Base-by-base conservation (phyloP, 2,888 invertebrate genomes). In the Pseudanteris insignis region DNA sequence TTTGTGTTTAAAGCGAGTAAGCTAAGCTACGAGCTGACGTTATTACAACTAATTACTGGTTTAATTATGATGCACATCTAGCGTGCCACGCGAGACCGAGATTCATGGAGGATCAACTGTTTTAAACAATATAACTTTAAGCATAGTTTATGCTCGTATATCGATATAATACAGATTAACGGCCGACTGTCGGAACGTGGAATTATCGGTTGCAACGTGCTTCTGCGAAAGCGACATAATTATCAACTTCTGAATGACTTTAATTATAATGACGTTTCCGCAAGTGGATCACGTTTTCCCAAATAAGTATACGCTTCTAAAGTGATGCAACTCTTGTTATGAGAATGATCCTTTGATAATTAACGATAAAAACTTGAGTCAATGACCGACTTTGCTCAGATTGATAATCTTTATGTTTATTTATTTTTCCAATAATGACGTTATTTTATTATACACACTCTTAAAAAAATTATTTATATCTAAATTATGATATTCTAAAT, bases 71-170 rank as follows among this genome's bases (percentile, higher is more conserved):
- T 21, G 11, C 26, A 14, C 34, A 44, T 50, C 50, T 50, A 34
- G 21, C 30, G 8, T 34, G 7, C 44, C 44, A 44, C 58, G 50
- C 38, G 33, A 50, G 10, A 10, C 36, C 38, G 41, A 48, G 48
- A 57, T 57, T 57, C 48, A 57, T 44, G 24, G 26, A 11, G 32
- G 24, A 58, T 44, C 58, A 44, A 50, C 38, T 50, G 58, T 33
- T 40, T 38, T 29, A 40, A 43, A 47, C 41, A 43, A 43, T 57
- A 57, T 34, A 25, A 3, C 18, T 24, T 41, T 43, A 32, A 43
- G 48, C 47, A 37, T 55, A 47, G 40, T 47, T 44, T 34, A 47
- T 43, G 43, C 57, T 36, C 15, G 32, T 25, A 15, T 57, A 57
- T 57, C 43, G 32, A 48, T 43, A 34, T 46, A 38, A 40, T 34